Percentiles rank a stretch among this genome's conserved stretches.
Conservation (phyloP, 2,797 vertebrate genomes). For the Yasuhikotakia modesta region DNA sequence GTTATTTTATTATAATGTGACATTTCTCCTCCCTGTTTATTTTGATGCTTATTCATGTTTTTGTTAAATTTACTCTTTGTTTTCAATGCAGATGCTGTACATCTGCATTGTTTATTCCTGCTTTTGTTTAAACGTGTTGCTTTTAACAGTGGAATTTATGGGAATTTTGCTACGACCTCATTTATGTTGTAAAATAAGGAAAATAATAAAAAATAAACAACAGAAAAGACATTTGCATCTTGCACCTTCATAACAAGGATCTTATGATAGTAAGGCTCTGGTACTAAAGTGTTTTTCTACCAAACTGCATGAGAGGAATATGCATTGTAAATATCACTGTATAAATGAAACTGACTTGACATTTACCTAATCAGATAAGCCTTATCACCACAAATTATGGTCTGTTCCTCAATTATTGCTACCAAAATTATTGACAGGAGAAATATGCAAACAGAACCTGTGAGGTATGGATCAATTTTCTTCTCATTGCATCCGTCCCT, state of each 20-base stretch:
- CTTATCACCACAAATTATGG: too few relatives aligned
- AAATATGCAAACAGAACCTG: constrained; percentile 32
- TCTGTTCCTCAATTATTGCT: too few relatives aligned
- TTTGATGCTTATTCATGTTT: background rate
- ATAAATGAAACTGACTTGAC: background rate
- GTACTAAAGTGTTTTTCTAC: background rate
- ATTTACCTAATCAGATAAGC: too few relatives aligned
- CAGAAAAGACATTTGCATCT: background rate
- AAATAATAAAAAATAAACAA: background rate
- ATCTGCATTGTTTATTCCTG: background rate
- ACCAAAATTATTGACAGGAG: constrained; percentile 11
- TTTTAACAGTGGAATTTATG: constrained; percentile 7
- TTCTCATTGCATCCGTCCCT: constrained; percentile 30
- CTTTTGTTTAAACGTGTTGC: background rate
- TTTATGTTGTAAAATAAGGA: background rate
- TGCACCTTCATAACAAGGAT: background rate
- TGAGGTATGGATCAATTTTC: constrained; percentile 25
- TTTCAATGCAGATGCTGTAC: background rate
- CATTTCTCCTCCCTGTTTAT: background rate
- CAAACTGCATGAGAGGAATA: too few relatives aligned
- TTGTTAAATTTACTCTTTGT: constrained; percentile 7
- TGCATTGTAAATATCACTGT: background rate
- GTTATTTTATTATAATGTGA: background rate
- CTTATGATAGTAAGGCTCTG: background rate
- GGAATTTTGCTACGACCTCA: background rate